Evolutionary conservation across 2,797 vertebrate species (phyloP), one percentile per base, ranked within the genome.

Genomic region (Gymnoscopelus braueri): DNA sequence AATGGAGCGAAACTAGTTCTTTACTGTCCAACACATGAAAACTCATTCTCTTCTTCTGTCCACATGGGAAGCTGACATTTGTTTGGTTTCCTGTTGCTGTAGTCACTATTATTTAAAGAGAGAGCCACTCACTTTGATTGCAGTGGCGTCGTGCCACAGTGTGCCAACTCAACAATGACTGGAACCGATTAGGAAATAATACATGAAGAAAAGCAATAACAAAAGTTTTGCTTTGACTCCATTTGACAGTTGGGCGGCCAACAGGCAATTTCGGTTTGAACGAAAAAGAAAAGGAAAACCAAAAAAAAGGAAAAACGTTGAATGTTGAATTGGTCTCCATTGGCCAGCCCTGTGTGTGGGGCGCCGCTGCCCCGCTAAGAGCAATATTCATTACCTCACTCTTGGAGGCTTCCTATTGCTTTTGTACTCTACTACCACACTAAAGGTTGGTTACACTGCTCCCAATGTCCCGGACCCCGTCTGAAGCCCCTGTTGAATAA

Each of bases 361-460:
- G 32, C 8, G 6, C 39, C 73, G 71, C 44, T 12, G 0, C 69
- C 72, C 54, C 64, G 57, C 68, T 3, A 56, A 54, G 62, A 80
- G 64, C 62, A 72, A 68, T 82, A 80, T 82, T 80, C 72, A 75
- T 77, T 79, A 75, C 62, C 47, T 70, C 44, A 5, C 60, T 51
- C 63, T 78, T 60, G 67, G 60, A 83, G 55, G 66, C 62, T 67
- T 53, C 64, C 49, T 24, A 19, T 55, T 52, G 15, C 61, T 52
- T 78, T 68, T 81, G 58, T 77, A 57, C 67, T 23, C 7, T 75
- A 57, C 67, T 15, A n/a, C 10, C 56, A 68, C 69, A 70, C 39
- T 63, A 0, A 70, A 50, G 26, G 26, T 66, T 67, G 32, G 49
- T 12, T 2, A 7, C 39, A 24, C 53, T 62, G n/a, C 39, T 72